Conservation (phyloP, 2,888 invertebrate genomes). For the Euplagia quadripunctaria region DNA sequence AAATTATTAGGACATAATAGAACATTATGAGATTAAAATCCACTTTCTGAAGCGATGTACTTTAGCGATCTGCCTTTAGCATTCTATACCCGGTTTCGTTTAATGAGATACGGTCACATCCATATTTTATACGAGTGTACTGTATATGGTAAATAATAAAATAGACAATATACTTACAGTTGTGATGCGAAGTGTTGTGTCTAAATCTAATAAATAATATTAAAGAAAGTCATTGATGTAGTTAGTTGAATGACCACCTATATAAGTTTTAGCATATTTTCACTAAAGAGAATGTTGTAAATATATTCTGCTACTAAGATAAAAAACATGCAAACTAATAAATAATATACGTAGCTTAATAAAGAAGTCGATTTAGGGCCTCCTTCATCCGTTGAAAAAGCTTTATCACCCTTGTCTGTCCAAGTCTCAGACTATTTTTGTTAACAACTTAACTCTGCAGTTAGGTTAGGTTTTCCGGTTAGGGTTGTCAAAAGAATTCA, state of each 20-base stretch:
- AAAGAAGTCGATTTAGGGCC: too few relatives aligned
- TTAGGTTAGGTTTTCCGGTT: too few relatives aligned
- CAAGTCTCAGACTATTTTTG: too few relatives aligned
- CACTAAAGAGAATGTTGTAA: not conserved
- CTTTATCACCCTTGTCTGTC: too few relatives aligned
- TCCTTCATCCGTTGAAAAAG: too few relatives aligned
- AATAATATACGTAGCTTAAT: too few relatives aligned
- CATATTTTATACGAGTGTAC: not conserved
- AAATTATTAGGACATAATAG: too few relatives aligned
- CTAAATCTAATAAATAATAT: slow-evolving; percentile 5
- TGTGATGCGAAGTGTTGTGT: slow-evolving; percentile 7
- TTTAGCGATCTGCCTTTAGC: not conserved
- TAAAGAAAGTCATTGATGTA: not conserved
- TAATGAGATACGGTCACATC: not conserved
- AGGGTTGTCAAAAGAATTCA: too few relatives aligned
- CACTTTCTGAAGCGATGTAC: not conserved
- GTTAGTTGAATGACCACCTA: not conserved
- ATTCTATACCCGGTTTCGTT: not conserved
- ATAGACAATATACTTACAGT: not conserved
- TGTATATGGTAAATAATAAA: not conserved
- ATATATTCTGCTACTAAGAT: not conserved
- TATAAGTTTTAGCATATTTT: too few relatives aligned
- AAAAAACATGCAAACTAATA: too few relatives aligned
- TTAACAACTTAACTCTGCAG: too few relatives aligned
- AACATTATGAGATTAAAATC: not conserved